phyloP scores from a whole-genome alignment of 2,113 vertebrate species.

The Phylloscopus trochiloides region DNA sequence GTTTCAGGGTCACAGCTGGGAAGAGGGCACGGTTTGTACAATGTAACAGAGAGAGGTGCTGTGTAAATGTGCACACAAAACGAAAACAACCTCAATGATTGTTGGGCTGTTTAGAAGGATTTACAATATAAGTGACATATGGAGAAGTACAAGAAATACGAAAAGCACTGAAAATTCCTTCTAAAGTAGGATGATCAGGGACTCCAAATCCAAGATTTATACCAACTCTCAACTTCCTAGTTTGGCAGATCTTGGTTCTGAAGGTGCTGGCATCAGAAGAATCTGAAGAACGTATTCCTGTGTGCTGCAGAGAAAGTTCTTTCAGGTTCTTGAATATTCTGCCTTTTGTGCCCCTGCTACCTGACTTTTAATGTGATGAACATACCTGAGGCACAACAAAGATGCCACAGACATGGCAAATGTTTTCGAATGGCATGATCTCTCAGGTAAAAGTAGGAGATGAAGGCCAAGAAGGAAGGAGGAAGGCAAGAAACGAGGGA shows the following conservation, averaged over 20 bases:
- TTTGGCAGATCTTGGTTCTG: not conserved
- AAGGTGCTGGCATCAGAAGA: not conserved
- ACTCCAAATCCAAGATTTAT: not conserved
- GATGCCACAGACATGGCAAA: not conserved
- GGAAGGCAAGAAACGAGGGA: not conserved
- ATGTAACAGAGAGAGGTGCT: not conserved
- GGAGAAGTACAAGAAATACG: not conserved
- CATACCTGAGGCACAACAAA: not conserved
- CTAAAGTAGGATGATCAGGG: not conserved
- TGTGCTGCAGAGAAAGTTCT: not conserved
- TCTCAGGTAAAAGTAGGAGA: not conserved
- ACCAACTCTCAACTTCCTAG: not conserved
- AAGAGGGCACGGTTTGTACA: not conserved
- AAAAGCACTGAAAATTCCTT: not conserved
- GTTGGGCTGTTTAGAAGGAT: not conserved
- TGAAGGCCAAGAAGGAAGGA: not conserved
- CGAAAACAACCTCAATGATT: rapidly evolving
- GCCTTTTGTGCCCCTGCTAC: not conserved
- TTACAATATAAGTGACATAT: not conserved
- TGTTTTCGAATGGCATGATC: not conserved
- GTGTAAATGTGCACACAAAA: not conserved
- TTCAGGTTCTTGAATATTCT: not conserved
- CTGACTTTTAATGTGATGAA: not conserved
- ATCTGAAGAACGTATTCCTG: not conserved
- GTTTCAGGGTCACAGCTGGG: not conserved